Percentiles rank a stretch among this genome's conserved stretches.
These are phyloP conservation scores for Resseliella maxima DNA, from an alignment of 2,888 invertebrate species.

Conservation along the genomic window DNA sequence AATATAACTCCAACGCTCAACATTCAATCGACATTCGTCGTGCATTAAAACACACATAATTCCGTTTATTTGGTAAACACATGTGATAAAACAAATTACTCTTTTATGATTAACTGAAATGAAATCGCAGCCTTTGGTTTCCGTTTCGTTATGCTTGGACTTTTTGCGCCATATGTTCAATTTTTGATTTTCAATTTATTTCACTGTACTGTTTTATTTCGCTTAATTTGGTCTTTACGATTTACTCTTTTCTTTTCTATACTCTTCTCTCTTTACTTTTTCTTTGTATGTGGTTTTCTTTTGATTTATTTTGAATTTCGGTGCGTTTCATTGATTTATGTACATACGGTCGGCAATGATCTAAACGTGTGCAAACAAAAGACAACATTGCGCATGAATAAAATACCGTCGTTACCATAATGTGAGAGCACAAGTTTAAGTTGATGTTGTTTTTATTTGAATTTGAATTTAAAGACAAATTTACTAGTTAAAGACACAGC, in stretches of 20 bases:
- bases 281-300: background rate
- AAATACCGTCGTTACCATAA: conserved; percentile 18
- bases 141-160: background rate
- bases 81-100: background rate
- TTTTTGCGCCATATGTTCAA: conserved; percentile 15
- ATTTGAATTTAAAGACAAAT: too few relatives aligned
- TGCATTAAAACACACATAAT: background rate
- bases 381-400: background rate
- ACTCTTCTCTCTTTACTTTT: background rate
- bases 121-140: background rate
- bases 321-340: background rate
- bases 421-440: background rate
- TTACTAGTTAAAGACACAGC: background rate
- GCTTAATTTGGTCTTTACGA: background rate
- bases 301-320: background rate
- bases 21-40: background rate
- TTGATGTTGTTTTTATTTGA: background rate
- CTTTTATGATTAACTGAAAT: background rate
- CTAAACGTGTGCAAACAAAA: background rate
- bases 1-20: conserved; percentile 11
- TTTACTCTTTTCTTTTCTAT: background rate
- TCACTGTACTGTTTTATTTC: background rate
- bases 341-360: background rate
- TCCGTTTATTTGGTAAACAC: background rate
- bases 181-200: background rate